phyloP scores from a whole-genome alignment of 1,140 invertebrate species.

The Drosophila murphyi region DNA sequence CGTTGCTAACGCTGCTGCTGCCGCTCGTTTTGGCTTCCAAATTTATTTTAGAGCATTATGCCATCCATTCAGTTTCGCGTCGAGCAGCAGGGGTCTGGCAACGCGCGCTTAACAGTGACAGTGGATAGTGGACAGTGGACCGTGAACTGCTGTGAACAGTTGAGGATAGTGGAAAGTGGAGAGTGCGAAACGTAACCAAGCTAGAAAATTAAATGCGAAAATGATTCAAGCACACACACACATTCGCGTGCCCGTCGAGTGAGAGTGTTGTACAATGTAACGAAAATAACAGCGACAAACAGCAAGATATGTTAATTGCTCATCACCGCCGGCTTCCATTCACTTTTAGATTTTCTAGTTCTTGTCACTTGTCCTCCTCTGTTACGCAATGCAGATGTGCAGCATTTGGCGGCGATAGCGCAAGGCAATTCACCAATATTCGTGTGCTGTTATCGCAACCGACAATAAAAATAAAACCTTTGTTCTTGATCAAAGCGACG shows the following conservation, averaged over 20 bases:
- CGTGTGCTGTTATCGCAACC: constrained; percentile 34
- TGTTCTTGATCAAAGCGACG: constrained; percentile 28
- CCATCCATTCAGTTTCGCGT: constrained; percentile 59
- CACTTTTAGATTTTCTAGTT: constrained; percentile 17
- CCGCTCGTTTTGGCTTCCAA: constrained; percentile 44
- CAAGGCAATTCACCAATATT: constrained; percentile 26
- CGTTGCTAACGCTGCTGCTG: constrained; percentile 33
- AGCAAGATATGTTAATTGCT: constrained; percentile 2
- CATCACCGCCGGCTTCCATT: constrained; percentile 35
- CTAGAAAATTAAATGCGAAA: constrained; percentile 53
- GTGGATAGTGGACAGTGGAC: constrained; percentile 14
- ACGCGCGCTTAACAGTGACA: constrained; percentile 60
- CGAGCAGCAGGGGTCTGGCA: constrained; percentile 42
- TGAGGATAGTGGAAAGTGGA: constrained; percentile 4
- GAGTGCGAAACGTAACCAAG: constrained; percentile 27
- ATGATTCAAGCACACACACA: constrained; percentile 25
- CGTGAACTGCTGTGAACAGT: no score
- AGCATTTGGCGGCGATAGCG: constrained; percentile 19
- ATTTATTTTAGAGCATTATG: constrained; percentile 83
- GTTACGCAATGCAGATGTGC: constrained; percentile 49
- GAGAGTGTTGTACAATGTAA: constrained; percentile 1
- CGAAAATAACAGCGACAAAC: constrained; percentile 11
- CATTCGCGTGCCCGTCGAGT: background rate
- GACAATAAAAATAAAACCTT: constrained; percentile 30
- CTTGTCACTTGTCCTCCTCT: constrained; percentile 16